Percentiles rank a stretch among this genome's conserved stretches.
Conservation (phyloP, 2,888 invertebrate species). For the Tipula vernalis region DNA sequence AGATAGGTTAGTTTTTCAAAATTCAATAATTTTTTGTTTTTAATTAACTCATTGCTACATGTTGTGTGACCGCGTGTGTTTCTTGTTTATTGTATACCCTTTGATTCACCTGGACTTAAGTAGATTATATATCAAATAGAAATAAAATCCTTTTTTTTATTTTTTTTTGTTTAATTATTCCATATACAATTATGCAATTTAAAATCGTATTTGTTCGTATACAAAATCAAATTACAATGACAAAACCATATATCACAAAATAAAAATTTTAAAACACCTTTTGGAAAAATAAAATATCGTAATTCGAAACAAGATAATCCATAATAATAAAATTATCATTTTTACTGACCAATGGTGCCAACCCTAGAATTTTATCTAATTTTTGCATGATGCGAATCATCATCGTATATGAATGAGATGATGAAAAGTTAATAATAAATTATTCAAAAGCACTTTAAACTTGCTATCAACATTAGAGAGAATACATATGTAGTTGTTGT, state of each 20-base stretch:
- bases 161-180: background rate
- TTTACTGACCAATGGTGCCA: background rate
- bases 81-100: background rate
- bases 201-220: background rate
- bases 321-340: background rate
- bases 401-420: background rate
- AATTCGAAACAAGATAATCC: background rate
- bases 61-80: background rate
- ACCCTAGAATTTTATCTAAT: background rate
- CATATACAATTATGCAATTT: background rate
- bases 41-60: background rate
- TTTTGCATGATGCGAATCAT: background rate
- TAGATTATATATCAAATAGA: background rate
- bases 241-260: background rate
- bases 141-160: background rate
- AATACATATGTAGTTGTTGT: background rate
- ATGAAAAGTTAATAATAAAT: background rate
- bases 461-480: background rate
- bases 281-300: background rate
- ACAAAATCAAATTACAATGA: background rate
- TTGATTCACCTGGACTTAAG: background rate
- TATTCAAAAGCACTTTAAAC: background rate
- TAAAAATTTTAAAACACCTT: background rate
- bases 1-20: constrained; percentile 4
- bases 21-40: background rate